Conservation (phyloP, 2,113 vertebrate species). For the Terrapene triunguis region DNA sequence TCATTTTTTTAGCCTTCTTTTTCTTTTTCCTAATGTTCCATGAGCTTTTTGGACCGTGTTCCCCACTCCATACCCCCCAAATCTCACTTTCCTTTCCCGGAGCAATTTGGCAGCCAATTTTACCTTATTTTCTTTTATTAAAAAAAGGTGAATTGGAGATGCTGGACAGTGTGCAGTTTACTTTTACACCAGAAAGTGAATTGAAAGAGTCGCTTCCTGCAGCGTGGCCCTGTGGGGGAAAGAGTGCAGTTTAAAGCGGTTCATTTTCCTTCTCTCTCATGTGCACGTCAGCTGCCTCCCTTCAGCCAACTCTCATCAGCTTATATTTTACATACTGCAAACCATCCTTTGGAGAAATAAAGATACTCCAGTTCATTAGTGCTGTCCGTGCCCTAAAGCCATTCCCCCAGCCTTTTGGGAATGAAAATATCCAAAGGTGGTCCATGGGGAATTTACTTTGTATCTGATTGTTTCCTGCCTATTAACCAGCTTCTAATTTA, state of each 20-base stretch:
- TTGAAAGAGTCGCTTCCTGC: not conserved
- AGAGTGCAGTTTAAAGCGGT: not conserved
- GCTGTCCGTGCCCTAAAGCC: not conserved
- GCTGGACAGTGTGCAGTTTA: not conserved
- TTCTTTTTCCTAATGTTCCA: fast-evolving
- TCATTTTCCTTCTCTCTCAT: not conserved
- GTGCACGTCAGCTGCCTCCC: not conserved
- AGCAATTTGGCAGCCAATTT: not conserved
- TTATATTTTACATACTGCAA: not conserved
- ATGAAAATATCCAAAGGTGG: no score
- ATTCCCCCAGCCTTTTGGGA: not conserved
- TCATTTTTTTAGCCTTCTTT: fast-evolving
- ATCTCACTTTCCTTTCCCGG: not conserved
- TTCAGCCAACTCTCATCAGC: not conserved
- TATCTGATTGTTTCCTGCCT: not conserved
- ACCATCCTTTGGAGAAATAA: not conserved
- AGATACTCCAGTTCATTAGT: not conserved
- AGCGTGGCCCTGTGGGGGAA: not conserved
- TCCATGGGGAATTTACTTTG: not conserved
- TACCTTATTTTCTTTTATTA: no score
- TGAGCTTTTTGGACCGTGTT: not conserved
- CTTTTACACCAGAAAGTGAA: not conserved
- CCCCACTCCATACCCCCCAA: not conserved
- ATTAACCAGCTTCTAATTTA: not conserved
- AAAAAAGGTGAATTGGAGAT: no score